Evolutionary conservation across 2,888 invertebrate species (phyloP), one percentile per base, ranked within the genome.

Genomic region (Aphidius colemani): DNA sequence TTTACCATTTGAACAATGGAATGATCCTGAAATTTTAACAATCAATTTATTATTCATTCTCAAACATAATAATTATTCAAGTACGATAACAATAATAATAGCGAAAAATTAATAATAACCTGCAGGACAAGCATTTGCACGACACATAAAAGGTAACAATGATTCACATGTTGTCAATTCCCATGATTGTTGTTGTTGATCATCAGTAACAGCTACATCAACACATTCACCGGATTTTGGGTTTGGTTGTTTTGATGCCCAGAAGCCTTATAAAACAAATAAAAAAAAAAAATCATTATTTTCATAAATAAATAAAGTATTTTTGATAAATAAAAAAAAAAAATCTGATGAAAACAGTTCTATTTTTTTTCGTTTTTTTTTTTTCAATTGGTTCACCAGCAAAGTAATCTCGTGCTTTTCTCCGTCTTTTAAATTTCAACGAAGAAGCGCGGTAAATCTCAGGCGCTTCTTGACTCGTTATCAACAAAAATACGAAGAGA

Each of bases 81-180:
- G n/a, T n/a, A n/a, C n/a, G n/a, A n/a, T 44, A 1, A 40, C 40
- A n/a, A 61, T 39, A 11, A 13, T 7, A 61, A 46, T 40, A 3
- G 46, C 11, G 7, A 41, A n/a, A 8, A 48, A 51, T 50, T 7
- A 1, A 58, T 53, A 30, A 81, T 83, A 83, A 90, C 90, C 92
- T 80, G 89, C 86, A 61, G 96, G 95, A 83, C 97, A 98, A 59
- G 97, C 96, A 70, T 88, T 88, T 40, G 95, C 88, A 78, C 93
- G 89, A 80, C 98, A 98, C 89, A 97, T 93, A 83, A 98, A 98
- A 40, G 96, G 96, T 74, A 96, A 85, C 59, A 98, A 86, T 61
- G 93, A 91, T 85, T 97, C 97, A 82, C 98, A 98, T 43, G 96
- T 95, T 62, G 94, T 94, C 66, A 98, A 85, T 80, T 94, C 91